Evolutionary conservation across 2,113 vertebrate species (phyloP).

Genomic region (Serilophus lunatus): DNA sequence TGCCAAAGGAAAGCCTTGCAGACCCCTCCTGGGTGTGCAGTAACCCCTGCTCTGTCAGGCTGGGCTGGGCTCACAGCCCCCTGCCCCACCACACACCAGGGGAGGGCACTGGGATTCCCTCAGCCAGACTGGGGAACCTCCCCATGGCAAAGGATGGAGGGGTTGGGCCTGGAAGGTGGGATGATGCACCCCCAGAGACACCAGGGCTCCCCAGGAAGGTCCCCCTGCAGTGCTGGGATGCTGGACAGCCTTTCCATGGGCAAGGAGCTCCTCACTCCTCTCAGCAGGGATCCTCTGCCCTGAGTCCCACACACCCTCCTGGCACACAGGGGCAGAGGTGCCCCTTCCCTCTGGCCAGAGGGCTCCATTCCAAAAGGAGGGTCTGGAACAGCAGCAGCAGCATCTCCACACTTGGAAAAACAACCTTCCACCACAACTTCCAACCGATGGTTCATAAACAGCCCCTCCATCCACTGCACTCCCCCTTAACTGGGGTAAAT

Average conservation of each 20-base stretch:
- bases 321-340: too few species aligned
- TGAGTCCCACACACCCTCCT: too few species aligned
- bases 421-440: background rate
- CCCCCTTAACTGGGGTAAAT: too few species aligned
- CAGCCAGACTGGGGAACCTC: background rate
- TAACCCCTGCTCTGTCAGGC: constrained; percentile 11
- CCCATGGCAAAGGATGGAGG: accelerated
- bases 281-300: background rate
- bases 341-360: background rate
- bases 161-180: background rate
- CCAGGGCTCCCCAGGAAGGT: background rate
- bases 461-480: background rate
- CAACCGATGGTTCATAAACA: background rate
- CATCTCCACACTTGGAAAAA: background rate
- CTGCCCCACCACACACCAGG: background rate
- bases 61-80: background rate
- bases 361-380: background rate
- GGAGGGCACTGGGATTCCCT: background rate
- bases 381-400: background rate
- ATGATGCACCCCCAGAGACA: background rate
- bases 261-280: background rate
- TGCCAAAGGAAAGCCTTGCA: background rate
- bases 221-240: background rate
- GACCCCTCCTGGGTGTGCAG: background rate
- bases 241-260: background rate